A percentile compares a stretch with the other conserved stretches of the same genome.
Evolutionary conservation across 2,888 invertebrate genomes (phyloP).

Genomic region (Iselma pallidipennis): DNA sequence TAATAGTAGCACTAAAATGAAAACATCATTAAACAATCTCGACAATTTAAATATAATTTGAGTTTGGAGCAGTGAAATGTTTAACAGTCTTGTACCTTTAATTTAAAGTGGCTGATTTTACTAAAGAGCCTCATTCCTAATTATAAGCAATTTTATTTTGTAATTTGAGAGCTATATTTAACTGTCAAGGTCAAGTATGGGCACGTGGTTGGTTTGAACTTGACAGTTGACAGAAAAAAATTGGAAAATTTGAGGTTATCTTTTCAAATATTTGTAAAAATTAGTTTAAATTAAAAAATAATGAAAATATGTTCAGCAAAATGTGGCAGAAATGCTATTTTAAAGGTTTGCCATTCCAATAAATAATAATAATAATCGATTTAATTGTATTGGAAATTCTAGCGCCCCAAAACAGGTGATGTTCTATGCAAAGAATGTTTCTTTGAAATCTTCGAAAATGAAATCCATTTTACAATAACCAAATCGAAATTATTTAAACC

Average conservation of each 20-base stretch:
- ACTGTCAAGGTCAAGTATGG: too few species aligned
- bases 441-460: constrained; percentile 90
- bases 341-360: constrained; percentile 64
- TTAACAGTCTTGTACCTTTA: too few species aligned
- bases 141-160: too few species aligned
- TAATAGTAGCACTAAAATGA: too few species aligned
- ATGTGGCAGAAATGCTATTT: constrained; percentile 74
- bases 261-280: background rate
- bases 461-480: constrained; percentile 89
- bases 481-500: constrained; percentile 78
- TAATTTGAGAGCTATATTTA: too few species aligned
- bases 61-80: too few species aligned
- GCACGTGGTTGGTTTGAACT: too few species aligned
- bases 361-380: background rate
- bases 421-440: constrained; percentile 94
- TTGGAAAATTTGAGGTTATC: constrained; percentile 16
- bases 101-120: too few species aligned
- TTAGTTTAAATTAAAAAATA: constrained; percentile 31
- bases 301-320: constrained; percentile 75
- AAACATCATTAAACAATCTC: too few species aligned
- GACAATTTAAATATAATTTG: too few species aligned
- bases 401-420: constrained; percentile 91
- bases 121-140: too few species aligned
- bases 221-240: too few species aligned
- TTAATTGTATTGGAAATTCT: constrained; percentile 47